Conservation (phyloP, 2,113 vertebrate species). For the Geococcyx californianus region DNA sequence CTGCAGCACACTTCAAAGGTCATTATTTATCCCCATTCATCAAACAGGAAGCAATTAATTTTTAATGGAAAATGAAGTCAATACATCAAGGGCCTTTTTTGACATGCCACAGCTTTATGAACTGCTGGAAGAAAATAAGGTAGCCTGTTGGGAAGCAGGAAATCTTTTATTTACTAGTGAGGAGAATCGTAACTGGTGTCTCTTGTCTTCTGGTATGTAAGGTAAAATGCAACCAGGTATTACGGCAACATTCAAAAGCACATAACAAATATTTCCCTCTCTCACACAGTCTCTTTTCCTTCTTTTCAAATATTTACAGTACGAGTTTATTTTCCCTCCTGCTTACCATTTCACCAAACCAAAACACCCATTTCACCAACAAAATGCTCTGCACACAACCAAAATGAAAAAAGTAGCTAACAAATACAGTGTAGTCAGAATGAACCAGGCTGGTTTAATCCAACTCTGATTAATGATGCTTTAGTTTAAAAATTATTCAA, state of each 20-base stretch:
- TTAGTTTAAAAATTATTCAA: not conserved
- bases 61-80: slow-evolving; percentile 63
- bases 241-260: not conserved
- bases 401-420: not conserved
- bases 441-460: not conserved
- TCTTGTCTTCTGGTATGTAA: not conserved
- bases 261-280: not conserved
- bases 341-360: not conserved
- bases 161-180: not conserved
- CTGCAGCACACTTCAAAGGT: not conserved
- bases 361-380: not conserved
- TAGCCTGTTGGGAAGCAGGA: not conserved
- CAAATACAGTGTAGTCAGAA: not conserved
- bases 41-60: slow-evolving; percentile 57
- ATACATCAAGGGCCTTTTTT: not conserved
- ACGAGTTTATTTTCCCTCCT: not conserved
- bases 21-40: slow-evolving; percentile 48
- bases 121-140: slow-evolving; percentile 52
- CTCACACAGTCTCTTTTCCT: not conserved
- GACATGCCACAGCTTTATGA: slow-evolving; percentile 39
- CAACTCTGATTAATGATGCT: not conserved
- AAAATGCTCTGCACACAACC: not conserved
- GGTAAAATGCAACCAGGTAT: not conserved
- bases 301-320: not conserved
- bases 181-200: not conserved